Evolutionary conservation across 2,888 invertebrate species (phyloP), one percentile per base, ranked within the genome.

Genomic region (Kuschelorhynchus macadamiae): DNA sequence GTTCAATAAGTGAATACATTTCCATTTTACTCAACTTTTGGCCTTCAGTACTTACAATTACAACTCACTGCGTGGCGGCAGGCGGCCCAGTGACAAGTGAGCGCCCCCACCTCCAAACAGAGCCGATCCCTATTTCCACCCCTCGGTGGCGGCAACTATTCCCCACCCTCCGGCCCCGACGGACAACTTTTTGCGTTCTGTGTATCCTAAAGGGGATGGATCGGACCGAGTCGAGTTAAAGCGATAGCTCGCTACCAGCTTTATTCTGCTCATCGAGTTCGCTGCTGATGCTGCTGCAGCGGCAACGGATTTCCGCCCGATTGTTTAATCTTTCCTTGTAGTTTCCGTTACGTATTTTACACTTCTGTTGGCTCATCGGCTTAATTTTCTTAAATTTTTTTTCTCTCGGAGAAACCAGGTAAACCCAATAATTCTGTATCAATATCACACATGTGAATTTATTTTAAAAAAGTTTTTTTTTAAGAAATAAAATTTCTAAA

Each of bases 131-230:
- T 47, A 25, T 56, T 67, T 49, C 62, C 56, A 56, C 67, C 61
- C 67, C 52, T 41, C 67, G 67, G 59, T 52, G 57, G 59, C 63
- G 67, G 57, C 67, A 71, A 67, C 67, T 70, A 70, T 67, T 62
- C 67, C 71, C 71, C 62, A 52, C 64, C 71, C 63, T 47, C 56
- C 67, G 60, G 41, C 64, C 71, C 62, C 71, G 67, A 60, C 71
- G 71, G 71, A 67, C 71, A 71, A 71, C 71, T 71, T 71, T 71
- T 71, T 71, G 67, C 67, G 71, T 71, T 71, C 69, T 65, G 65
- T 69, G 64, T 69, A 69, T 65, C 69, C 65, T 65, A 69, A 69
- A 83, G 82, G 75, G 77, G 81, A 81, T 80, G 77, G 72, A 62
- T 25, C 63, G 59, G 57, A 42, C 59, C 65, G 33, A n/a, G 36